Base-by-base conservation (phyloP, 2,888 invertebrate species). In the Rambutsinella grinnellia region DNA sequence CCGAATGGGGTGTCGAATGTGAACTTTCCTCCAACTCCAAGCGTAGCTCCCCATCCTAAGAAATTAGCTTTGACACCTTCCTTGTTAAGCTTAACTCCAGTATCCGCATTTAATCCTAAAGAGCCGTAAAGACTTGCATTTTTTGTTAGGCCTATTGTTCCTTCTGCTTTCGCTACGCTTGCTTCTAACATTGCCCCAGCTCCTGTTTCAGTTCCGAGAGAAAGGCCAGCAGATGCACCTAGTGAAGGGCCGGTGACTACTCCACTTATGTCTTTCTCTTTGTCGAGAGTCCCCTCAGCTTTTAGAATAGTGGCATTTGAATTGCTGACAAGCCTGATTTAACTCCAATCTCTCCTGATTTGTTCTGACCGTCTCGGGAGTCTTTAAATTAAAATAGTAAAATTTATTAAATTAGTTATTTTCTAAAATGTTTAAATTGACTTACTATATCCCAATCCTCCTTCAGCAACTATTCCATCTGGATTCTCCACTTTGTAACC, bases 1-100 rank as follows among this genome's bases (percentile, higher is more conserved):
- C 21, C 68, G 15, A 68, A n/a, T 21, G 68, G 68, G 13, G 60
- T 68, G 26, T 68, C 68, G 23, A 68, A 21, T 3, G 68, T 46
- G 17, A 17, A 68, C 21, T 46, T 58, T 27, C 49, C n/a, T 17
- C 68, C 68, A n/a, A 68, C 36, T 51, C 68, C 68, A 21, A n/a
- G 28, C 5, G 68, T 68, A 15, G 58, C 21, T n/a, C 68, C 68
- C 47, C 57, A 68, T 1, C 68, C 68, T 3, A 68, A 17, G 5
- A 68, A 5, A 17, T 58, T 58, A 23, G 58, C 2, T 27, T 68
- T 58, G 13, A 68, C 53, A 19, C 68, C 68, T 60, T 68, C 68
- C 3, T 47, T 26, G 2, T n/a, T 51, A 2, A 68, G 10, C 26
- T 68, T 36, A n/a, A 60, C 47, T 2, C 68, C 68, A 15, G 68